Conservation (phyloP, 2,113 vertebrate genomes). For the Pao palembangensis region DNA sequence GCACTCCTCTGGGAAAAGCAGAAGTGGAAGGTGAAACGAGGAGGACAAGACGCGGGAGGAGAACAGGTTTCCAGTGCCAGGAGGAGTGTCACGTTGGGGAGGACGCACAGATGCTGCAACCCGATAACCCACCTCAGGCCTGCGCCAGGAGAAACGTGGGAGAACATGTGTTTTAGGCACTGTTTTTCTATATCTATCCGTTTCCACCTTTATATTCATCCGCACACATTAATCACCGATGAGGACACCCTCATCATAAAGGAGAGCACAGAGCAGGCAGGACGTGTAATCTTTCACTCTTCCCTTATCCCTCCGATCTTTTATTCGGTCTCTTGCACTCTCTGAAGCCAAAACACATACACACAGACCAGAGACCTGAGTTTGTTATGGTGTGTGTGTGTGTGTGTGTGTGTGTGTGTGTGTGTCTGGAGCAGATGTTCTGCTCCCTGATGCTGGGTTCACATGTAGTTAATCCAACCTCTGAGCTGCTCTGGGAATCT, state of each 20-base stretch:
- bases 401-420: slow-evolving; percentile 7
- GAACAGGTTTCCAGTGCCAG: slow-evolving; percentile 41
- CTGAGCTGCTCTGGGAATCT: slow-evolving; percentile 10
- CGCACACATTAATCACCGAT: slow-evolving; percentile 47
- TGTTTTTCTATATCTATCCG: no score
- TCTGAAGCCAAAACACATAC: slow-evolving; percentile 11
- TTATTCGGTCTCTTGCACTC: not conserved
- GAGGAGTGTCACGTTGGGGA: slow-evolving; percentile 12
- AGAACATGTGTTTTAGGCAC: no score
- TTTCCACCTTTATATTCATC: no score
- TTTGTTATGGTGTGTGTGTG: not conserved
- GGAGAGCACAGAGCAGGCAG: slow-evolving; percentile 25
- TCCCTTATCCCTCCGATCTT: slow-evolving; percentile 31
- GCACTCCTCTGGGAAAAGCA: slow-evolving; percentile 37
- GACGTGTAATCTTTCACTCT: slow-evolving; percentile 23
- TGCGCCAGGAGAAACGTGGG: no score
- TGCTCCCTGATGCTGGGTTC: slow-evolving; percentile 33
- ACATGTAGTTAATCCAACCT: slow-evolving; percentile 39
- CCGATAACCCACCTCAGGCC: slow-evolving; percentile 1
- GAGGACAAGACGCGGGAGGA: slow-evolving; percentile 54
- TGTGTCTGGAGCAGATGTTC: slow-evolving; percentile 46
- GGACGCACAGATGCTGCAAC: slow-evolving; percentile 32
- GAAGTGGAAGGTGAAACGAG: slow-evolving; percentile 27
- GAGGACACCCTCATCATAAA: slow-evolving; percentile 32
- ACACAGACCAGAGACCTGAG: slow-evolving; percentile 1